Evolutionary conservation across 1,140 invertebrate species (phyloP).

Genomic region (Trichomalopsis sarcophagae): DNA sequence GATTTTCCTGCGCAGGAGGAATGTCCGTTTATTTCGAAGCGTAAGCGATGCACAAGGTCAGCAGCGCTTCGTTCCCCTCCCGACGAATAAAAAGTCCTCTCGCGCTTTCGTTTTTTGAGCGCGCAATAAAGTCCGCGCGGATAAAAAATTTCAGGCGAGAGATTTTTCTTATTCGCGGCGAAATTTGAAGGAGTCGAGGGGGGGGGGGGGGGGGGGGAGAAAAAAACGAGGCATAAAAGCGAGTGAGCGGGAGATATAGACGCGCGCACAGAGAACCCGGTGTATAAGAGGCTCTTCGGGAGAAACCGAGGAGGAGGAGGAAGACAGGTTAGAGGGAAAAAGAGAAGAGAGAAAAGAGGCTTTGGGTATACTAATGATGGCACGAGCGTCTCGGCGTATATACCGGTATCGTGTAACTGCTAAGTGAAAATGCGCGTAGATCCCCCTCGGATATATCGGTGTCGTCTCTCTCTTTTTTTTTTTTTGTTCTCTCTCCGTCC

Average conservation of each 20-base stretch:
- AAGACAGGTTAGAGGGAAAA: slow-evolving; percentile 43
- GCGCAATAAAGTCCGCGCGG: slow-evolving; percentile 10
- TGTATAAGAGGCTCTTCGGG: no score
- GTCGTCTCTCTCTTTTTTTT: slow-evolving; percentile 55
- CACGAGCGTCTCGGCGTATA: slow-evolving; percentile 59
- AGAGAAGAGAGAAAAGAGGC: slow-evolving; percentile 57
- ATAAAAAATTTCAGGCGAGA: slow-evolving; percentile 13
- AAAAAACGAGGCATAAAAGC: slow-evolving; percentile 46
- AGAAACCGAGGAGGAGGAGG: slow-evolving; percentile 18
- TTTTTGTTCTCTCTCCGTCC: slow-evolving; percentile 42
- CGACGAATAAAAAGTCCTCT: slow-evolving; percentile 29
- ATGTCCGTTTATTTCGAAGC: slow-evolving; percentile 17
- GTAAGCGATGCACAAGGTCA: not conserved
- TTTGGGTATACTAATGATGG: slow-evolving; percentile 70
- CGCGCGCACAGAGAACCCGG: slow-evolving; percentile 8
- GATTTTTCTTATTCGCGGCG: slow-evolving; percentile 36
- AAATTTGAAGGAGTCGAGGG: slow-evolving; percentile 24
- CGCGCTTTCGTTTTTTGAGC: slow-evolving; percentile 2
- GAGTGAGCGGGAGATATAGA: slow-evolving; percentile 34
- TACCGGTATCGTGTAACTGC: slow-evolving; percentile 71
- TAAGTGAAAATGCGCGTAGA: slow-evolving; percentile 74
- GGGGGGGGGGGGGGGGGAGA: not conserved
- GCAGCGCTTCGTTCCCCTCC: slow-evolving; percentile 8
- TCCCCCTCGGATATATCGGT: slow-evolving; percentile 65
- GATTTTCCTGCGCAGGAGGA: not conserved